Evolutionary conservation across 2,113 vertebrate genomes (phyloP), one percentile per base, ranked within the genome.

Genomic region (Amblyornis subalaris): DNA sequence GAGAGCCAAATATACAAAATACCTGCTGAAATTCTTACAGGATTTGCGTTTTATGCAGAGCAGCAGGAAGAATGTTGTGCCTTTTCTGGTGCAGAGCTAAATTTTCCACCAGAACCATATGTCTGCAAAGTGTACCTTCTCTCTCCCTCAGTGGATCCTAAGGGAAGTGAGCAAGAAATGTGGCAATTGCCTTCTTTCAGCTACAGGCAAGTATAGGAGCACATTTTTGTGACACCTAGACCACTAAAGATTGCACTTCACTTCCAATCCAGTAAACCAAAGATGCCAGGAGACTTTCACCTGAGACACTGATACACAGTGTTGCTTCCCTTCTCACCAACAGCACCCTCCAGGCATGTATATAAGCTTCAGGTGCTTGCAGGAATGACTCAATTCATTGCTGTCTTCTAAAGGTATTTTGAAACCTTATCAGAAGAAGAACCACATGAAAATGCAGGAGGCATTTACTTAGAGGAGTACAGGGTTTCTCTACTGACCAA

Each of bases 131-230:
- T 9, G 40, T 64, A 93, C 93, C 90, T 95, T 85, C 93, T 96
- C 64, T 92, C 60, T 90, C 64, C 40, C 90, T 91, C 93, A 93
- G 80, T 95, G 90, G 91, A 93, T 91, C 58, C 61, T 90, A 95
- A 93, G 86, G 75, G 77, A 95, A 96, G 72, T 95, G 94, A 91
- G 84, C 80, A 88, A 94, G 88, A 89, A 96, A 89, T 90, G 67
- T 64, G 84, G 83, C 91, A 95, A 75, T 78, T 92, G 38, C 83
- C 80, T 95, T 85, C 85, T 95, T 95, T 87, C 93, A 90, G 89
- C 70, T 91, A 85, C 91, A 96, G 93, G 87, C 96, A 97, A 93
- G 94, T 94, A 90, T 67, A 95, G 94, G 58, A 94, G 90, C 92
- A 80, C 62, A 33, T 81, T 69, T 79, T 26, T 86, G 69, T 82